phyloP scores from a whole-genome alignment of 2,797 vertebrate genomes.

The Cyprinodon diabolis region DNA sequence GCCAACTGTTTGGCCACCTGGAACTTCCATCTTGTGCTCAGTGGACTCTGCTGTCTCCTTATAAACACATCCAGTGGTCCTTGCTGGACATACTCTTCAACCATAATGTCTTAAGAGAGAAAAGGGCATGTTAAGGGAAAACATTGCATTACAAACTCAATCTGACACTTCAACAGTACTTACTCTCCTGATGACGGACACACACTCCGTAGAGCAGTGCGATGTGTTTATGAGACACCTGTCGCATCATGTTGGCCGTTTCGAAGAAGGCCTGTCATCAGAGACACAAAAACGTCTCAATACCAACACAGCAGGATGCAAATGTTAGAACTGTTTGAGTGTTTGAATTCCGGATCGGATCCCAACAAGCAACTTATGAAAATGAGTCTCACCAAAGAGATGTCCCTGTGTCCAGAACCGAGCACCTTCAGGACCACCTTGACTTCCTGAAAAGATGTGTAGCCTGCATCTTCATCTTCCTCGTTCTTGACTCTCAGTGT shows the following conservation, averaged over 20 bases:
- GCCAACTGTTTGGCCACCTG: slow-evolving; percentile 97
- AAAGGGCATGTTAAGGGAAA: slow-evolving; percentile 5
- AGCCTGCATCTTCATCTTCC: slow-evolving; percentile 81
- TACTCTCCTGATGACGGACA: slow-evolving; percentile 93
- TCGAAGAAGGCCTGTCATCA: slow-evolving; percentile 92
- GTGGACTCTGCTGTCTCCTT: slow-evolving; percentile 85
- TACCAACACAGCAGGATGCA: not conserved
- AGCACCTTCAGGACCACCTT: slow-evolving; percentile 96
- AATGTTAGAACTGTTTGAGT: not conserved
- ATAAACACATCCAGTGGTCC: slow-evolving; percentile 95
- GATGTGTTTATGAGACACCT: slow-evolving; percentile 97
- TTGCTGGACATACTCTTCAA: slow-evolving; percentile 93
- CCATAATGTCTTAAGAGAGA: slow-evolving; percentile 92
- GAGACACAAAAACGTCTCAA: slow-evolving; percentile 10
- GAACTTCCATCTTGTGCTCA: slow-evolving; percentile 95
- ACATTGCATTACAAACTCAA: not conserved
- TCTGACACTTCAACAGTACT: slow-evolving; percentile 67
- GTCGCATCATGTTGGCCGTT: slow-evolving; percentile 97
- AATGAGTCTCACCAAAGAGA: slow-evolving; percentile 88
- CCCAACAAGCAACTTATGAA: not conserved
- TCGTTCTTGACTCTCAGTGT: slow-evolving; percentile 89
- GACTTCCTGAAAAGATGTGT: slow-evolving; percentile 84
- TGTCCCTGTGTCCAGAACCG: slow-evolving; percentile 94
- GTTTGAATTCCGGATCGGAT: not conserved
- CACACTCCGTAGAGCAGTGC: slow-evolving; percentile 95